Conservation (phyloP, 2,113 vertebrate species). For the Calidris pugnax region DNA sequence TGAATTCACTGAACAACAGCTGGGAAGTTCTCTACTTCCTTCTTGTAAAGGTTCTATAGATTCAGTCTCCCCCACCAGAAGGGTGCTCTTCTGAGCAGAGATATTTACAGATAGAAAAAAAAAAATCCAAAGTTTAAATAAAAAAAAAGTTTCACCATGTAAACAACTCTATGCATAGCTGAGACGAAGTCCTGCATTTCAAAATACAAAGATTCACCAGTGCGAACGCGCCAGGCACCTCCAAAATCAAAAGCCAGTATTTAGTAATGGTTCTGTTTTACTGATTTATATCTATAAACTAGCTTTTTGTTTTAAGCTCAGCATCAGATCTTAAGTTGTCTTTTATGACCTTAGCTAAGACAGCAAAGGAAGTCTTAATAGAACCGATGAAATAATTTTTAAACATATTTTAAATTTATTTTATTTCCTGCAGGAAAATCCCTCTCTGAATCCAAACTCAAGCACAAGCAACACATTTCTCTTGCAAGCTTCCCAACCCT, state of each 20-base stretch:
- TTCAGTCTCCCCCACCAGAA: neutral
- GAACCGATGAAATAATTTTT: neutral
- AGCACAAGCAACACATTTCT: neutral
- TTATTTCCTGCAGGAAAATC: neutral
- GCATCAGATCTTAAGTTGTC: neutral
- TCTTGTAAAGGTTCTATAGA: neutral
- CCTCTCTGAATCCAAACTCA: neutral
- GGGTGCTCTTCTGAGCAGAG: neutral
- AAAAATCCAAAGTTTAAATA: neutral
- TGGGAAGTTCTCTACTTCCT: neutral
- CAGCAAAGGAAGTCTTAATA: neutral
- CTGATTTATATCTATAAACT: neutral
- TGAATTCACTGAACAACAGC: neutral
- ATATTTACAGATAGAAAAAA: neutral
- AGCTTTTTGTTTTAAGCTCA: neutral
- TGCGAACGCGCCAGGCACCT: accelerated
- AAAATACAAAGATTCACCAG: neutral
- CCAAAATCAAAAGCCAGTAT: neutral
- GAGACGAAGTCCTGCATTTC: neutral
- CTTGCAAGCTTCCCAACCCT: neutral
- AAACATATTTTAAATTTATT: neutral
- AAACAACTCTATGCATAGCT: neutral
- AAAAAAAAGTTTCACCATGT: neutral
- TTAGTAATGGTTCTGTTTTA: neutral
- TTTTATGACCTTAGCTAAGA: neutral